Conservation (phyloP, 1,140 invertebrate species). For the Heliconius congener region DNA sequence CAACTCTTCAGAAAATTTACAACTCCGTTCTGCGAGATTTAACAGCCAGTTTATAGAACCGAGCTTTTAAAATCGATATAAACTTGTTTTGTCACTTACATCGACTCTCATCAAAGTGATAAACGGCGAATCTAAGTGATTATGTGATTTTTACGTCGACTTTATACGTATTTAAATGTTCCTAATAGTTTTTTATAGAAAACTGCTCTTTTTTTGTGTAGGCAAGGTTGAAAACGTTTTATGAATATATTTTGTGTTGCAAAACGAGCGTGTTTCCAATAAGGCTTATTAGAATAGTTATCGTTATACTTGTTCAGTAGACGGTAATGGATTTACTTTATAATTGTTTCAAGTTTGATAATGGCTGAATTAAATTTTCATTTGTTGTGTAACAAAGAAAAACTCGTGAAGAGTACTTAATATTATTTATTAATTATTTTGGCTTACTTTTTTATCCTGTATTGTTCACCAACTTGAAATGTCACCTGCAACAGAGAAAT, state of each 20-base stretch:
- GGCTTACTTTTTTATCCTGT: slow-evolving; percentile 8
- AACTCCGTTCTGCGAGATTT: slow-evolving; percentile 74
- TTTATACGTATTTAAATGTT: slow-evolving; percentile 40
- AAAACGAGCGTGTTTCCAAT: background rate
- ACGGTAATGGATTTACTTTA: background rate
- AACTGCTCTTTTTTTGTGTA: background rate
- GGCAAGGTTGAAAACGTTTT: background rate
- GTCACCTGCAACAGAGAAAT: slow-evolving; percentile 17
- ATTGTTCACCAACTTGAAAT: background rate
- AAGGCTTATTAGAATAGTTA: background rate
- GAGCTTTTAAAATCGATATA: slow-evolving; percentile 71
- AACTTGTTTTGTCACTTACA: slow-evolving; percentile 67
- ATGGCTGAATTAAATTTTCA: background rate
- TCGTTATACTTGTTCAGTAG: background rate
- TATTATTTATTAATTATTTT: background rate
- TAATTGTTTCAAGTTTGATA: slow-evolving; percentile 1
- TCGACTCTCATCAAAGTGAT: slow-evolving; percentile 47
- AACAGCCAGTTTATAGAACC: slow-evolving; percentile 77
- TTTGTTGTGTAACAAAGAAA: background rate
- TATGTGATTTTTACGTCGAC: slow-evolving; percentile 31
- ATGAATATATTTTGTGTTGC: background rate
- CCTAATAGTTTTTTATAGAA: slow-evolving; percentile 14
- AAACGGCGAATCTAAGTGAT: slow-evolving; percentile 41
- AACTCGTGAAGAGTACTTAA: background rate
- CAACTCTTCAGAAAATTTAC: slow-evolving; percentile 72